These are phyloP conservation scores for Lucilia cuprina DNA, from an alignment of 1,140 invertebrate species.

Conservation along the genomic window DNA sequence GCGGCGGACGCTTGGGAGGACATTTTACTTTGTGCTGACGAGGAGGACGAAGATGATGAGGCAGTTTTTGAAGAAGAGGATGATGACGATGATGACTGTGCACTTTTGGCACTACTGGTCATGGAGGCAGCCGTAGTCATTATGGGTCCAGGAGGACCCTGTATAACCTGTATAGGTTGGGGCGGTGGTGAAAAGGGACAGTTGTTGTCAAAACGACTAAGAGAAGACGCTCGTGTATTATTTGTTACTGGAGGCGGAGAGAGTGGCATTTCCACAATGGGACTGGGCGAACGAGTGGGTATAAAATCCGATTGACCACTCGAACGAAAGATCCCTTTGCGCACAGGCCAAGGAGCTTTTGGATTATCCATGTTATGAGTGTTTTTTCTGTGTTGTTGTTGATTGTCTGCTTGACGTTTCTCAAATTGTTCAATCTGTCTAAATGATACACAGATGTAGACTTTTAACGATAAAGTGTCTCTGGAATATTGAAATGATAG, in stretches of 20 bases:
- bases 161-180: constrained; percentile 55
- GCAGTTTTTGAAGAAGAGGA: constrained; percentile 37
- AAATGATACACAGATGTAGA: not conserved
- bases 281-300: constrained; percentile 58
- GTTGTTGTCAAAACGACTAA: constrained; percentile 44
- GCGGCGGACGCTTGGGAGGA: constrained; percentile 38
- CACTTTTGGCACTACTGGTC: constrained; percentile 1
- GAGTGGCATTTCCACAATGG: constrained; percentile 60
- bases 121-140: constrained; percentile 31
- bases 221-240: constrained; percentile 31
- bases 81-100: constrained; percentile 37
- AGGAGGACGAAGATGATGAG: constrained; percentile 48
- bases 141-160: constrained; percentile 37
- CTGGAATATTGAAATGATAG: not conserved
- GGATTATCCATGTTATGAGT: constrained; percentile 52
- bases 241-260: constrained; percentile 57
- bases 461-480: constrained; percentile 14
- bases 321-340: constrained; percentile 69
- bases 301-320: constrained; percentile 61
- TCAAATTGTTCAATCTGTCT: constrained; percentile 25
- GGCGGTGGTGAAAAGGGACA: constrained; percentile 56
- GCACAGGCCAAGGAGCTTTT: constrained; percentile 73
- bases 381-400: not conserved
- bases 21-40: constrained; percentile 6
- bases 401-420: constrained; percentile 16